phyloP scores from a whole-genome alignment of 2,113 vertebrate genomes.

The Larimichthys polyactis region DNA sequence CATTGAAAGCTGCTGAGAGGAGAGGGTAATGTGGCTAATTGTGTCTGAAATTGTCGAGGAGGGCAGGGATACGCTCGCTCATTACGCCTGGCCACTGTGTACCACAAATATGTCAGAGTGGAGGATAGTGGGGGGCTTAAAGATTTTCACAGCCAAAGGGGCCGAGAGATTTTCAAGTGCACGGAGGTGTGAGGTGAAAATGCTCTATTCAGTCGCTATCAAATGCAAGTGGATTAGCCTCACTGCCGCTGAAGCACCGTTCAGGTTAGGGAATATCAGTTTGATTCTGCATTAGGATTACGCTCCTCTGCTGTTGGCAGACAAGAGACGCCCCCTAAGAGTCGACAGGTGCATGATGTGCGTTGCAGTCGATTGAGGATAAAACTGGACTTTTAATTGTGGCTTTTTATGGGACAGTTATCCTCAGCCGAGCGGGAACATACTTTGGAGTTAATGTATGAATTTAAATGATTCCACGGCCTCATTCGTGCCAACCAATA shows the following conservation, averaged over 20 bases:
- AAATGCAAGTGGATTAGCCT: constrained; percentile 44
- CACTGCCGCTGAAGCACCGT: neutral
- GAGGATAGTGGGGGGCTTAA: constrained; percentile 28
- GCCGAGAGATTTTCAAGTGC: constrained; percentile 36
- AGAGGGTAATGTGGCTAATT: constrained; percentile 79
- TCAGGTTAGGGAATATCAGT: constrained; percentile 27
- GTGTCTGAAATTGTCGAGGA: constrained; percentile 69
- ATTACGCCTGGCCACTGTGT: constrained; percentile 67
- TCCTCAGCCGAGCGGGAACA: constrained; percentile 35
- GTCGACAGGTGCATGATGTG: constrained; percentile 34
- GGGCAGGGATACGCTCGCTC: constrained; percentile 47
- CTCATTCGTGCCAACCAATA: constrained; percentile 23
- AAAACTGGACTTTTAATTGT: constrained; percentile 55
- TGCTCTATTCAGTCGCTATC: constrained; percentile 44
- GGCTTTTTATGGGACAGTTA: constrained; percentile 50
- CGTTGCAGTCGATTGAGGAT: constrained; percentile 61
- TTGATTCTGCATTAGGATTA: constrained; percentile 27
- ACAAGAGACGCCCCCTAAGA: constrained; percentile 30
- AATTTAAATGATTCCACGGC: constrained; percentile 46
- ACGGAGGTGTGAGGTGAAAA: constrained; percentile 40
- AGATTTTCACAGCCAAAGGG: constrained; percentile 19
- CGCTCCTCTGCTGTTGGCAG: constrained; percentile 39
- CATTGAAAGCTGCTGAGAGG: constrained; percentile 54
- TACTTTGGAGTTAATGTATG: constrained; percentile 51
- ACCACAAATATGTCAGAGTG: constrained; percentile 33